These are phyloP conservation scores for Girardia tigrina DNA, from an alignment of 2,888 invertebrate species.

Conservation along the genomic window DNA sequence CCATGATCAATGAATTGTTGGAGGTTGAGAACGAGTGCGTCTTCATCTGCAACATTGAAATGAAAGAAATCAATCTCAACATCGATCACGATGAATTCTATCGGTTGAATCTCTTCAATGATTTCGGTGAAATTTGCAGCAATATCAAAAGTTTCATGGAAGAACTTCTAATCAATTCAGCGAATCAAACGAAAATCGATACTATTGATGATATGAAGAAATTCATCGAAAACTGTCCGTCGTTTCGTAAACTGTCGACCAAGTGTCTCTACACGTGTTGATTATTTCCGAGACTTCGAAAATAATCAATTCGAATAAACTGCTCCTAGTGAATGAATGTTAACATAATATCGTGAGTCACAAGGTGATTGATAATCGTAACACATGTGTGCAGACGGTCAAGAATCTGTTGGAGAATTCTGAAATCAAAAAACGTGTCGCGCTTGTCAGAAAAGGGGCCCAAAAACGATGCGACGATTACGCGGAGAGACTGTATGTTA, in stretches of 20 bases:
- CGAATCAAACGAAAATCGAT: conserved; percentile 79
- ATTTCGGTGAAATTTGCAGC: conserved; percentile 95
- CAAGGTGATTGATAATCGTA: conserved; percentile 52
- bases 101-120: conserved; percentile 76
- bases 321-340: conserved; percentile 62
- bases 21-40: conserved; percentile 84
- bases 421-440: conserved; percentile 64
- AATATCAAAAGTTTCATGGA: conserved; percentile 92
- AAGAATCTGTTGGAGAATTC: conserved; percentile 65
- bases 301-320: conserved; percentile 60
- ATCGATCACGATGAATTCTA: conserved; percentile 95
- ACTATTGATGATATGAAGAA: conserved; percentile 94
- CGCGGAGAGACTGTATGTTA: too few relatives aligned
- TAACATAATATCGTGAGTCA: conserved; percentile 58
- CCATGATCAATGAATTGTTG: conserved; percentile 94
- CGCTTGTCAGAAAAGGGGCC: too few relatives aligned
- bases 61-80: conserved; percentile 78
- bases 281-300: conserved; percentile 84
- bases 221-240: conserved; percentile 91
- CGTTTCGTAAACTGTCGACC: conserved; percentile 64
- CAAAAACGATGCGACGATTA: too few relatives aligned
- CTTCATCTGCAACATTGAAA: conserved; percentile 56
- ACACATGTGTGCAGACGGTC: conserved; percentile 56
- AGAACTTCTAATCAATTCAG: conserved; percentile 84
- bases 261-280: conserved; percentile 89